Evolutionary conservation across 2,888 invertebrate species (phyloP), one percentile per base, ranked within the genome.

Genomic region (Autographa pulchrina): DNA sequence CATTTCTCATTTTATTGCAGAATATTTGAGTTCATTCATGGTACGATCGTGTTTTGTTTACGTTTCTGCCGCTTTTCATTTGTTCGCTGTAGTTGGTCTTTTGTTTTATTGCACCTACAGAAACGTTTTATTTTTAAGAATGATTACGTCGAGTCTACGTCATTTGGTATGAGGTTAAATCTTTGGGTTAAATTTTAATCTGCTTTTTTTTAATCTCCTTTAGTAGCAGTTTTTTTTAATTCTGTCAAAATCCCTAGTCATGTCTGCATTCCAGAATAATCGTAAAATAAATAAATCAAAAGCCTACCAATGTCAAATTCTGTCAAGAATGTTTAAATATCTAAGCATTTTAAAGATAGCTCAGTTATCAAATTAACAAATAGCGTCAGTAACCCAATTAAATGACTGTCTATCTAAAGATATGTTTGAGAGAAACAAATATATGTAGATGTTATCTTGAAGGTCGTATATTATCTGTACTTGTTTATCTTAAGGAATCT

Each of bases 391-490:
- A 25, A 65, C 58, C 69, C 38, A 68, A 68, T 65, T 61, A 60
- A 11, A 16, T 41, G 48, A 64, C 52, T 54, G 32, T n/a, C 18
- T 64, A 31, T n/a, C 18, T 64, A 31, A n/a, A 35, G 35, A 48
- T 14, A 18, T 64, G 8, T 52, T 63, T 25, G 9, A 35, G 41
- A 65, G 68, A 69, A 60, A 32, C 64, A 73, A 79, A 83, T 65
- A 75, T 48, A 48, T 41, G 71, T 64, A 70, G 56, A 35, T 64
- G 65, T 79, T 83, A 85, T 83, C 79, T 65, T 48, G 89, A 92
- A 93, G 92, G 92, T 70, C 87, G 85, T 88, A 82, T 71, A 81
- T 89, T 92, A 92, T 92, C 91, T 85, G 75, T 88, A 87, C 88
- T 88, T 77, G n/a, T 20, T 77, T 71, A 91, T 92, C 91, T 87